Percentiles rank a stretch among this genome's conserved stretches.
Conservation (phyloP, 2,888 invertebrate genomes). For the Athripsodes cinereus region DNA sequence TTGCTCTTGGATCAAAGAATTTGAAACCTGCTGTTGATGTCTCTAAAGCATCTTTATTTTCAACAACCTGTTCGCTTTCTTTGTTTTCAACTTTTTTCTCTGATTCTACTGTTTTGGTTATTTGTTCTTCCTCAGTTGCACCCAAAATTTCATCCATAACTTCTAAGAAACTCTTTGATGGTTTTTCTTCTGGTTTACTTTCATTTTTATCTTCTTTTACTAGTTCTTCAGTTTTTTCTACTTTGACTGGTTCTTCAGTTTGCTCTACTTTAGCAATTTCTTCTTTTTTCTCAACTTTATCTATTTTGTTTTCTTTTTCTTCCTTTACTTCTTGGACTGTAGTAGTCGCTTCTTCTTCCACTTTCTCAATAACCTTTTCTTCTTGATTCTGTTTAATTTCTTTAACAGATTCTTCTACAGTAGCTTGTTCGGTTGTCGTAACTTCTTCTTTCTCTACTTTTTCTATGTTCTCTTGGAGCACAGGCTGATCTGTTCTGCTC, state of each 20-base stretch:
- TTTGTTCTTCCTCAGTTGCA: conserved; percentile 28
- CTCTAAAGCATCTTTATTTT: conserved; percentile 1
- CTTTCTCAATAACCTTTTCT: conserved; percentile 25
- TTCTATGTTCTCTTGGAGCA: conserved; percentile 34
- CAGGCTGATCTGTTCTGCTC: conserved; percentile 39
- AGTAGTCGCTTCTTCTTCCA: conserved; percentile 5
- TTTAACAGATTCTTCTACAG: conserved; percentile 20
- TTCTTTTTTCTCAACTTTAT: too few species aligned
- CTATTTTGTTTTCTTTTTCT: conserved; percentile 31
- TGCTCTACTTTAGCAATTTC: background rate
- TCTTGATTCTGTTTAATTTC: conserved; percentile 17
- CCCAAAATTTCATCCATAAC: conserved; percentile 23
- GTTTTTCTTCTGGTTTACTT: conserved; percentile 29
- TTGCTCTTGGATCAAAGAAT: conserved; percentile 48
- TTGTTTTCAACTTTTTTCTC: conserved; percentile 33
- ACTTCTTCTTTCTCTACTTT: conserved; percentile 12
- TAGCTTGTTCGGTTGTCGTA: conserved; percentile 6
- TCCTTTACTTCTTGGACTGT: conserved; percentile 25
- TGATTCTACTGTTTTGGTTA: conserved; percentile 23
- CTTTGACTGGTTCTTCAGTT: conserved; percentile 15
- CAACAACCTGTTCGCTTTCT: background rate
- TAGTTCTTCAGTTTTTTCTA: conserved; percentile 6
- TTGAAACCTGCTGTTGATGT: conserved; percentile 40
- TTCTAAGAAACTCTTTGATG: conserved; percentile 11
- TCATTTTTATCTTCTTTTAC: conserved; percentile 34